These are phyloP conservation scores for Sipha flava DNA, from an alignment of 1,140 invertebrate genomes.

Conservation along the genomic window DNA sequence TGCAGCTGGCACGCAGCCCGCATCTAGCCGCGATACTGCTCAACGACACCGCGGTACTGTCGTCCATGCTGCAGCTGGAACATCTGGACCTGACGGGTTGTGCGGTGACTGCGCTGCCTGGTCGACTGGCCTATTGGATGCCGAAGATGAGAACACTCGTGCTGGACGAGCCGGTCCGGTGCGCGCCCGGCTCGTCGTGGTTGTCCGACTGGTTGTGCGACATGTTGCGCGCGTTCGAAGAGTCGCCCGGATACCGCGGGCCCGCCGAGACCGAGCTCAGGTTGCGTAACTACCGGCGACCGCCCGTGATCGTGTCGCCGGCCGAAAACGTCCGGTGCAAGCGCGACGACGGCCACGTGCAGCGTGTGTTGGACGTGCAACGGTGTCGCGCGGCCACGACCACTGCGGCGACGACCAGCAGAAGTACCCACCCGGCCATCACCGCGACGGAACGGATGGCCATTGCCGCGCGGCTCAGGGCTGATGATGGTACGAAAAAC, in stretches of 20 bases:
- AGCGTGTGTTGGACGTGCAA: neutral
- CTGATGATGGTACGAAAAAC: neutral
- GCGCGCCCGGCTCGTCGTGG: neutral
- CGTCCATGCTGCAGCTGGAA: neutral
- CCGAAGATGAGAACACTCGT: neutral
- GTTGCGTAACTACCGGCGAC: neutral
- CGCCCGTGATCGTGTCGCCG: neutral
- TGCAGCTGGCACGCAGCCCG: neutral
- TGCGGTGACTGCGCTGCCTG: neutral
- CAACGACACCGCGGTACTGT: neutral
- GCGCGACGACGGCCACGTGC: neutral
- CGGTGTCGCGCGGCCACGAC: neutral
- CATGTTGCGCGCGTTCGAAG: neutral
- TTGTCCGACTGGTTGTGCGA: constrained; percentile 9
- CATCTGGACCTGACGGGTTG: neutral
- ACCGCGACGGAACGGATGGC: neutral
- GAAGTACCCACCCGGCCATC: too few relatives aligned
- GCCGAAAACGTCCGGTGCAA: neutral
- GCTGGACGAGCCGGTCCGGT: neutral
- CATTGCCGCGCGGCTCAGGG: neutral
- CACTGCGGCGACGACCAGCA: neutral
- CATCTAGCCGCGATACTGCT: neutral
- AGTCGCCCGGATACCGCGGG: neutral
- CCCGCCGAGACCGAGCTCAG: neutral
- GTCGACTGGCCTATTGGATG: neutral